phyloP scores from a whole-genome alignment of 2,113 vertebrate species.

The Theropithecus gelada region DNA sequence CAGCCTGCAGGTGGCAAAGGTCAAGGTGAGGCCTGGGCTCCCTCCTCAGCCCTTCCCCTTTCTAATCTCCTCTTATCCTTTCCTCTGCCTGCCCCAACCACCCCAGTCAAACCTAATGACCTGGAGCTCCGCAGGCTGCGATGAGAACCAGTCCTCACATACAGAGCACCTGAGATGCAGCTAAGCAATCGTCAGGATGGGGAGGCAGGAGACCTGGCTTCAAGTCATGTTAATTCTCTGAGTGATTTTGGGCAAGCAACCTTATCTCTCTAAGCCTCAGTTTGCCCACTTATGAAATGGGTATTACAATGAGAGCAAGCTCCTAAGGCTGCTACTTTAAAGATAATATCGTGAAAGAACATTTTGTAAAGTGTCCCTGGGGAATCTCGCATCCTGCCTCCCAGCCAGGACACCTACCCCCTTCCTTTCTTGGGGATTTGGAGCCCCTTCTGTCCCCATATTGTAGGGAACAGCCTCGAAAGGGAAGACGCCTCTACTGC shows the following conservation, averaged over 20 bases:
- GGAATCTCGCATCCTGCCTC: neutral
- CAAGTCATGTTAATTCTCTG: neutral
- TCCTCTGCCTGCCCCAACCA: neutral
- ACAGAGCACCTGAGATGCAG: neutral
- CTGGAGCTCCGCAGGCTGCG: neutral
- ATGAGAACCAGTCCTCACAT: neutral
- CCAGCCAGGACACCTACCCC: neutral
- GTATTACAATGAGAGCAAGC: neutral
- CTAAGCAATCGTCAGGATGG: neutral
- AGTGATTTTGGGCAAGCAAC: neutral
- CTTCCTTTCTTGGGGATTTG: neutral
- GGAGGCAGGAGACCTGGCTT: neutral
- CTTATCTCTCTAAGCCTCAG: neutral
- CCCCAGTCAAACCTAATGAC: neutral
- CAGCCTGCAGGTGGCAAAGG: slow-evolving; percentile 76
- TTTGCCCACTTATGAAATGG: neutral
- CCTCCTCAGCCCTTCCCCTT: neutral
- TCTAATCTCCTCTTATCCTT: neutral
- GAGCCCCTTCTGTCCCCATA: neutral
- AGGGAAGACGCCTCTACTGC: neutral
- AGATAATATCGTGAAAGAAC: neutral
- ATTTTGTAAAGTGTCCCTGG: neutral
- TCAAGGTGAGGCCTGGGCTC: neutral
- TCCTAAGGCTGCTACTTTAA: neutral
- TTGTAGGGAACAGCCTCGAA: neutral